Conservation (phyloP, 1,140 invertebrate genomes). For the Vollenhovia emeryi region DNA sequence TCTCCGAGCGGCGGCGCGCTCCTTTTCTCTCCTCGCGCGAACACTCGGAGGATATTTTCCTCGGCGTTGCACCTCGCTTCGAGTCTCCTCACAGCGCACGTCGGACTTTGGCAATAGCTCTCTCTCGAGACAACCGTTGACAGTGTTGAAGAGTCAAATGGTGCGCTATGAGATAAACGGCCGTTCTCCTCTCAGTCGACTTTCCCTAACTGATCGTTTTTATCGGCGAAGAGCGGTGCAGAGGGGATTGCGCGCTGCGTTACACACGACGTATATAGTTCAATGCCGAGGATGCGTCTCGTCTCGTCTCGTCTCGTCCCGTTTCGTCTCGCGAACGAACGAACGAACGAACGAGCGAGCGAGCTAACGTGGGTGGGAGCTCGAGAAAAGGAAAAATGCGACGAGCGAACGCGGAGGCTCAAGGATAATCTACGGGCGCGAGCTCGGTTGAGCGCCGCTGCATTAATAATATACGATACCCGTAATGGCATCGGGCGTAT, state of each 20-base stretch:
- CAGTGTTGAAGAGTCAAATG: conserved; percentile 1
- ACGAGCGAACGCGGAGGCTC: conserved; percentile 45
- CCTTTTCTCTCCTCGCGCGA: too few species aligned
- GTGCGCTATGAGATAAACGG: background rate
- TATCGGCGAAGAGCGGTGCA: background rate
- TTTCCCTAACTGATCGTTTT: conserved; percentile 29
- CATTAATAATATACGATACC: conserved; percentile 86
- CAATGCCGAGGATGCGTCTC: conserved; percentile 52
- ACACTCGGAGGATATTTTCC: background rate
- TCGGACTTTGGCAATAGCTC: background rate
- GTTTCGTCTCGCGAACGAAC: conserved; percentile 43
- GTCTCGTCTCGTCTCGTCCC: conserved; percentile 21
- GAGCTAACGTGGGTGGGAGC: conserved; percentile 58
- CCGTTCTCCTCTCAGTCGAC: background rate
- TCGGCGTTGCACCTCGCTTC: background rate
- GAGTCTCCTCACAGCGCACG: background rate
- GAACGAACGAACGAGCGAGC: conserved; percentile 36
- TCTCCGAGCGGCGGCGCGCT: too few species aligned
- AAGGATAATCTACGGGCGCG: conserved; percentile 61
- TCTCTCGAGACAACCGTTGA: background rate
- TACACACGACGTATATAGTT: conserved; percentile 29
- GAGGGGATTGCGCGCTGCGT: background rate
- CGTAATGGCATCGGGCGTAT: conserved; percentile 85
- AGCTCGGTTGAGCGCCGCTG: conserved; percentile 83
- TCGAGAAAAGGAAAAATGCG: conserved; percentile 61